Percentiles rank a stretch among this genome's conserved stretches.
Conservation (phyloP, 2,888 invertebrate genomes). For the Coremacera marginata region DNA sequence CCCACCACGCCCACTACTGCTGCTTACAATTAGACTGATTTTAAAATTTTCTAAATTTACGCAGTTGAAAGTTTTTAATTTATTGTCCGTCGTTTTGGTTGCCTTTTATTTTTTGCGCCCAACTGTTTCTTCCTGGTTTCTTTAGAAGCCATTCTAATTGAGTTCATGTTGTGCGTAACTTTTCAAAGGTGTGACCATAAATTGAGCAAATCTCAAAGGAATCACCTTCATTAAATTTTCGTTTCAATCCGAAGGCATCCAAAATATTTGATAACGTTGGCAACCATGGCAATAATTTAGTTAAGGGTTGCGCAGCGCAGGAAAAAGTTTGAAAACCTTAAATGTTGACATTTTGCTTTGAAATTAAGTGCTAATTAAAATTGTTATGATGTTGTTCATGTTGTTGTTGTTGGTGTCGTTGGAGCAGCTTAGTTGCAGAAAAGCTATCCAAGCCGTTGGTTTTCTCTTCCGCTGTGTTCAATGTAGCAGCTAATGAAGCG, state of each 20-base stretch:
- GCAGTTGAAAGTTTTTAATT: conserved; percentile 1
- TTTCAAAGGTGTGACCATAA: not conserved
- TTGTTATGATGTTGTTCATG: not conserved
- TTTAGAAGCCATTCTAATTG: too few species aligned
- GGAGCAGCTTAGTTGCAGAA: not conserved
- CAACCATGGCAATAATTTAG: not conserved
- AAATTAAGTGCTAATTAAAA: conserved; percentile 19
- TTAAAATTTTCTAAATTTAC: conserved; percentile 7
- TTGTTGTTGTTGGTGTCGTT: not conserved
- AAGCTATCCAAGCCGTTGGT: not conserved
- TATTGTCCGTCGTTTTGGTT: not conserved
- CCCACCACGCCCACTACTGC: not conserved
- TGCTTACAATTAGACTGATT: not conserved
- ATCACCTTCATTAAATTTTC: not conserved
- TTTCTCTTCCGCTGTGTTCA: not conserved
- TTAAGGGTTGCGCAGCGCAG: not conserved
- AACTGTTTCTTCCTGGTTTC: too few species aligned
- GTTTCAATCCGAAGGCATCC: not conserved
- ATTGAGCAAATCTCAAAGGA: not conserved
- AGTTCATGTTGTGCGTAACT: not conserved
- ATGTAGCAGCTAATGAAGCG: conserved; percentile 22
- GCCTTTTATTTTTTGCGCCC: not conserved
- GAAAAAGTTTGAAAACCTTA: not conserved
- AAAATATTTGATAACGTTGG: not conserved
- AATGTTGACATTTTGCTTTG: conserved; percentile 17